Conservation (phyloP, 2,113 vertebrate genomes). For the Dromaius novaehollandiae region DNA sequence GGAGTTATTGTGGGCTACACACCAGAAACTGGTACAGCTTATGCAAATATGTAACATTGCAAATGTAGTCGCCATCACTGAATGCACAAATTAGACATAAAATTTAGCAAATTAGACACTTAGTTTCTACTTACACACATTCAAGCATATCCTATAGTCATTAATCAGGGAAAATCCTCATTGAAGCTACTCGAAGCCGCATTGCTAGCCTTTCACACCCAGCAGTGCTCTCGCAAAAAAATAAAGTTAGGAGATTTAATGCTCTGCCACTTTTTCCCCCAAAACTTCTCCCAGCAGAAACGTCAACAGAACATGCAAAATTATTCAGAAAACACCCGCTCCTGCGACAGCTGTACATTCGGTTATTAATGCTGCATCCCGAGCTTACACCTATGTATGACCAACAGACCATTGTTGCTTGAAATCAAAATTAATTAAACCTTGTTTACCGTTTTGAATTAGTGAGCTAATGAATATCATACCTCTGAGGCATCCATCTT, state of each 20-base stretch:
- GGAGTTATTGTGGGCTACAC: background rate
- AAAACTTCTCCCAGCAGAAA: background rate
- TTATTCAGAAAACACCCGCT: background rate
- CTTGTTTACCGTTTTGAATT: conserved; percentile 66
- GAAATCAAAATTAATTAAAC: conserved; percentile 72
- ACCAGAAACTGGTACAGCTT: background rate
- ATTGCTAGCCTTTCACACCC: accelerated
- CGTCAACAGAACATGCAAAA: accelerated
- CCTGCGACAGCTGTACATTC: background rate
- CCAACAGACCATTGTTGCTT: background rate
- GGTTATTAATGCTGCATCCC: background rate
- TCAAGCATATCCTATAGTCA: background rate
- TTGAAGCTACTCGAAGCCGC: background rate
- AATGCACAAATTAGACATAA: background rate
- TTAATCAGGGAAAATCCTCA: background rate
- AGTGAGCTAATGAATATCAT: conserved; percentile 65
- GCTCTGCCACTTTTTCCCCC: background rate
- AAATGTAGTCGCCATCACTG: background rate
- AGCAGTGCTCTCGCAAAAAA: background rate
- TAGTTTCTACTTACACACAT: background rate
- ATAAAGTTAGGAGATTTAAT: background rate
- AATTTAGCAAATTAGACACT: background rate
- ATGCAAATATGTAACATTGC: background rate
- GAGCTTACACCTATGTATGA: background rate
- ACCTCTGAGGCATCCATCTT: conserved; percentile 68